Evolutionary conservation across 2,888 invertebrate genomes (phyloP).

Genomic region (Atherix ibis): DNA sequence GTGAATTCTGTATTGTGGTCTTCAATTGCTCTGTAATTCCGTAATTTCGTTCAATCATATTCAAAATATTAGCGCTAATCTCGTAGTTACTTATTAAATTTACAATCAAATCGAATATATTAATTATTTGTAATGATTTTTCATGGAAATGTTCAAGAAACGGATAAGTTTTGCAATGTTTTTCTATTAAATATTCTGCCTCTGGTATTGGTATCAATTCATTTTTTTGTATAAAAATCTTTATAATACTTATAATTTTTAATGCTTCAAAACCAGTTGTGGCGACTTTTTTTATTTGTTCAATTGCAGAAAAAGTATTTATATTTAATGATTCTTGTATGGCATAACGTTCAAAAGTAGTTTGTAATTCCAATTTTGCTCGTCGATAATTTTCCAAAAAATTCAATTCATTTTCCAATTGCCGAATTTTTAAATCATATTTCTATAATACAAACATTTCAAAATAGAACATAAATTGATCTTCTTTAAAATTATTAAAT

Average conservation of each 20-base stretch:
- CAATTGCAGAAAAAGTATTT: constrained; percentile 13
- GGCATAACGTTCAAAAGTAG: constrained; percentile 24
- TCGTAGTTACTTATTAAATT: constrained; percentile 27
- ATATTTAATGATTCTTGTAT: constrained; percentile 15
- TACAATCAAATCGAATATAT: constrained; percentile 27
- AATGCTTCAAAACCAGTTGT: constrained; percentile 42
- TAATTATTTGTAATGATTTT: constrained; percentile 20
- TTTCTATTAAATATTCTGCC: constrained; percentile 18
- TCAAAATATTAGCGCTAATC: constrained; percentile 23
- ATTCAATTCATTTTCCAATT: constrained; percentile 48
- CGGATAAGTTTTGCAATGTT: constrained; percentile 20
- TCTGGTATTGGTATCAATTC: constrained; percentile 19
- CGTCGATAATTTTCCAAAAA: constrained; percentile 47
- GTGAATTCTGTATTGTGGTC: no score
- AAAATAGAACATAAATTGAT: constrained; percentile 3
- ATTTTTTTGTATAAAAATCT: constrained; percentile 36
- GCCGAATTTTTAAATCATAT: constrained; percentile 47
- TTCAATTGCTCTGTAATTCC: no score
- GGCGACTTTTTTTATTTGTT: constrained; percentile 38
- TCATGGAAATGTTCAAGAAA: constrained; percentile 24
- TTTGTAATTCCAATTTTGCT: constrained; percentile 23
- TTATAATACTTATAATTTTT: constrained; percentile 43
- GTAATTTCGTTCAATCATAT: constrained; percentile 20
- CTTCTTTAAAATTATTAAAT: no score
- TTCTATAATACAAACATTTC: constrained; percentile 35